Evolutionary conservation across 1,140 invertebrate genomes (phyloP).

Genomic region (Oppia nitens): DNA sequence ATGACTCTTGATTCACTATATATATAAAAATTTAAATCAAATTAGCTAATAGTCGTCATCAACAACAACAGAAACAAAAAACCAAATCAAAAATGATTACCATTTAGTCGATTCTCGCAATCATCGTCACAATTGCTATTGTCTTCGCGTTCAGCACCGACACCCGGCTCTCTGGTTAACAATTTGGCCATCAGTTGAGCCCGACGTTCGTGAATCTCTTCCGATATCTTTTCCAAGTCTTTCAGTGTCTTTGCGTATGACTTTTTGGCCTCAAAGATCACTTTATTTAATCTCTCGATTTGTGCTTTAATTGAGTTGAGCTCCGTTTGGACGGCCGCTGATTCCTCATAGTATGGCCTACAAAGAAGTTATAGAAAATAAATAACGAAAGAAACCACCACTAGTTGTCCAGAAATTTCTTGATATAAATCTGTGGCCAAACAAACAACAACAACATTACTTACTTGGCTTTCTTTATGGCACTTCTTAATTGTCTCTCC

Average conservation of each 20-base stretch:
- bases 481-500: slow-evolving; percentile 54
- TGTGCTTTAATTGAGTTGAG: slow-evolving; percentile 24
- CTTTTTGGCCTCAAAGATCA: slow-evolving; percentile 31
- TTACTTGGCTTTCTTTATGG: slow-evolving; percentile 50
- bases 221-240: slow-evolving; percentile 37
- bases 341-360: slow-evolving; percentile 38
- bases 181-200: slow-evolving; percentile 23
- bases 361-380: slow-evolving; percentile 14
- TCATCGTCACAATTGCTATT: slow-evolving; percentile 2
- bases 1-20: too few relatives aligned
- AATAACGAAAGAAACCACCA: too few relatives aligned
- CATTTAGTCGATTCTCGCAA: too few relatives aligned
- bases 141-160: slow-evolving; percentile 50
- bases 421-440: not conserved
- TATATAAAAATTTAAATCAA: too few relatives aligned
- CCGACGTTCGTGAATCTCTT: slow-evolving; percentile 35
- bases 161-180: slow-evolving; percentile 60
- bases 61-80: too few relatives aligned
- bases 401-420: too few relatives aligned
- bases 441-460: not conserved
- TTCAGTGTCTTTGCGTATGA: slow-evolving; percentile 32
- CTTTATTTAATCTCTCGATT: slow-evolving; percentile 31
- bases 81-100: too few relatives aligned
- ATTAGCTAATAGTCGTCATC: too few relatives aligned
- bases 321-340: slow-evolving; percentile 30